Evolutionary conservation across 2,888 invertebrate genomes (phyloP).

Genomic region (Meteorus colon): DNA sequence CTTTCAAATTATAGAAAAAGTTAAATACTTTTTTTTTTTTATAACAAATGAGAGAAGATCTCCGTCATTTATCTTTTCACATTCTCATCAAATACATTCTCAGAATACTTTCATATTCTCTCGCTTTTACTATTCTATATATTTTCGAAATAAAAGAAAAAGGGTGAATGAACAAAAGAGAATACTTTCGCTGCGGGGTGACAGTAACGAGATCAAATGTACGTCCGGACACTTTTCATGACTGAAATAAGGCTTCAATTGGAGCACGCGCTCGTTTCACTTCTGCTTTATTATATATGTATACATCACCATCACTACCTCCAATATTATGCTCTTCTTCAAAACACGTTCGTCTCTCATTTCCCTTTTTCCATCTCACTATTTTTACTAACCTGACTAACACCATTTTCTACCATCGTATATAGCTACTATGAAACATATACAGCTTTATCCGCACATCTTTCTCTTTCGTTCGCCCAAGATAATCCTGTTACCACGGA

Average conservation of each 20-base stretch:
- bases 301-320: background rate
- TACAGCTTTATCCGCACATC: slow-evolving; percentile 22
- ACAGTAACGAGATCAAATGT: slow-evolving; percentile 65
- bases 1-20: no score
- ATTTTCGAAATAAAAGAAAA: background rate
- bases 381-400: slow-evolving; percentile 43
- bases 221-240: slow-evolving; percentile 56
- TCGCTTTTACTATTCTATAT: background rate
- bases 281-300: background rate
- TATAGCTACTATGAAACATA: background rate
- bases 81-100: background rate
- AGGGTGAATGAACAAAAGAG: background rate
- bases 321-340: slow-evolving; percentile 18
- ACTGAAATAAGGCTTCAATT: slow-evolving; percentile 65
- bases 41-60: no score
- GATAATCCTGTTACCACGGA: slow-evolving; percentile 68
- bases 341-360: background rate
- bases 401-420: slow-evolving; percentile 36
- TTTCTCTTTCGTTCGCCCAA: slow-evolving; percentile 46
- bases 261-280: slow-evolving; percentile 58
- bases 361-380: slow-evolving; percentile 30
- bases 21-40: no score
- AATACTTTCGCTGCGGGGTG: background rate
- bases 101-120: background rate
- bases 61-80: no score